These are phyloP conservation scores for Schizothorax lantsangensis DNA, from an alignment of 2,797 vertebrate species.

Conservation along the genomic window DNA sequence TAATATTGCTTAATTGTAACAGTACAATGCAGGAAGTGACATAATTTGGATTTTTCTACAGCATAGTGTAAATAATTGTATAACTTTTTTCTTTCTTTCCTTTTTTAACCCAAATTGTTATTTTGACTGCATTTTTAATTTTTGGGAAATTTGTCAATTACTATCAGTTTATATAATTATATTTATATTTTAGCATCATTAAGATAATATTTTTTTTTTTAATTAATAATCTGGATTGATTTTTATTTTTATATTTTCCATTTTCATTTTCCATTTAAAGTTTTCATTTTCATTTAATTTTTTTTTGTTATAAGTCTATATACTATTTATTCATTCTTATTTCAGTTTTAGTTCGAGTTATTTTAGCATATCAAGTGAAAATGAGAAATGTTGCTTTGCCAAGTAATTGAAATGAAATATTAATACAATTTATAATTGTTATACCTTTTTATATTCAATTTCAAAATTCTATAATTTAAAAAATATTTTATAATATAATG, in stretches of 20 bases:
- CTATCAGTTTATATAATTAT: not conserved
- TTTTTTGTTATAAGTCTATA: not conserved
- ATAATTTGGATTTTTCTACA: too few relatives aligned
- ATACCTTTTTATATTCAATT: too few relatives aligned
- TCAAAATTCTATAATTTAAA: too few relatives aligned
- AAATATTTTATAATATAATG: too few relatives aligned
- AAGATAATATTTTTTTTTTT: not conserved
- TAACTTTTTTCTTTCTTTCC: too few relatives aligned
- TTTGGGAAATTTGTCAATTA: not conserved
- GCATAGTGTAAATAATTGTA: too few relatives aligned
- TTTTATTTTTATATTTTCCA: not conserved
- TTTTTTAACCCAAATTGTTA: not conserved
- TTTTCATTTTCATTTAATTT: not conserved
- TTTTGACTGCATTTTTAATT: too few relatives aligned
- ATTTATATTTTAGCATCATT: not conserved
- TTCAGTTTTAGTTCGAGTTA: not conserved
- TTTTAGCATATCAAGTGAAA: not conserved
- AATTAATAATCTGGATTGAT: too few relatives aligned
- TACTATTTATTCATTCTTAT: not conserved
- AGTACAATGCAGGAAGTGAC: too few relatives aligned
- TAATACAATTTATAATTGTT: too few relatives aligned
- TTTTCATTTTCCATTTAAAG: not conserved
- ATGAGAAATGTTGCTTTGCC: not conserved
- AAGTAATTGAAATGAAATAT: too few relatives aligned
- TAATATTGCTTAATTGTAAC: too few relatives aligned